Evolutionary conservation across 1,140 invertebrate species (phyloP).

Genomic region (Psilanteris sp.): DNA sequence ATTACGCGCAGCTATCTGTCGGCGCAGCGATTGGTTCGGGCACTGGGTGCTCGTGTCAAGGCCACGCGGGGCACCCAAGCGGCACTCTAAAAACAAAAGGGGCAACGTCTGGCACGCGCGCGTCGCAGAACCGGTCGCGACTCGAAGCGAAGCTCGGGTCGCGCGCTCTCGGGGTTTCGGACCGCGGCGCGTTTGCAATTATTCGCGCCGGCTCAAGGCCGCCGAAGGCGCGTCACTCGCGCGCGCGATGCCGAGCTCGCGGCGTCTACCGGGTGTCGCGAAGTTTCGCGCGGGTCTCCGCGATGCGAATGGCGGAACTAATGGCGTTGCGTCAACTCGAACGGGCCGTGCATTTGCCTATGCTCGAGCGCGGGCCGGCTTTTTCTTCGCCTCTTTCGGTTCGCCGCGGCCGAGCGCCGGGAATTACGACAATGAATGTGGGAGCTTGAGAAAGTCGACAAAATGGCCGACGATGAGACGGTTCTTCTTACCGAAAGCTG

Average conservation of each 20-base stretch:
- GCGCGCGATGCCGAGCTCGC: conserved; percentile 43
- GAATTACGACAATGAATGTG: conserved; percentile 37
- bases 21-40: too few relatives aligned
- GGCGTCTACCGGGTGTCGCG: conserved; percentile 34
- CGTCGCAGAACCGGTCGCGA: too few relatives aligned
- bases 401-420: conserved; percentile 1
- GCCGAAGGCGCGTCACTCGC: conserved; percentile 51
- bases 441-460: conserved; percentile 40
- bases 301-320: conserved; percentile 38
- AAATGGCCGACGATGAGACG: conserved; percentile 38
- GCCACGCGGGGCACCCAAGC: too few relatives aligned
- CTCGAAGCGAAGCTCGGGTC: too few relatives aligned
- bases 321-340: conserved; percentile 31
- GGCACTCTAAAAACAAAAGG: too few relatives aligned
- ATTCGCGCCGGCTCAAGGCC: conserved; percentile 56
- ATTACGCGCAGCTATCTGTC: too few relatives aligned
- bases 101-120: too few relatives aligned
- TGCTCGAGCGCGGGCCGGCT: conserved; percentile 4
- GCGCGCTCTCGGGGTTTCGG: too few relatives aligned
- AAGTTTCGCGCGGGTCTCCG: not conserved
- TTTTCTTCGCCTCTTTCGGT: conserved; percentile 8
- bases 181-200: conserved; percentile 50
- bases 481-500: conserved; percentile 24
- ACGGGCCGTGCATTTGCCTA: conserved; percentile 32
- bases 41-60: too few relatives aligned